Percentiles rank a stretch among this genome's conserved stretches.
Conservation (phyloP, 2,888 invertebrate species). For the Amphipyra tragopoginis region DNA sequence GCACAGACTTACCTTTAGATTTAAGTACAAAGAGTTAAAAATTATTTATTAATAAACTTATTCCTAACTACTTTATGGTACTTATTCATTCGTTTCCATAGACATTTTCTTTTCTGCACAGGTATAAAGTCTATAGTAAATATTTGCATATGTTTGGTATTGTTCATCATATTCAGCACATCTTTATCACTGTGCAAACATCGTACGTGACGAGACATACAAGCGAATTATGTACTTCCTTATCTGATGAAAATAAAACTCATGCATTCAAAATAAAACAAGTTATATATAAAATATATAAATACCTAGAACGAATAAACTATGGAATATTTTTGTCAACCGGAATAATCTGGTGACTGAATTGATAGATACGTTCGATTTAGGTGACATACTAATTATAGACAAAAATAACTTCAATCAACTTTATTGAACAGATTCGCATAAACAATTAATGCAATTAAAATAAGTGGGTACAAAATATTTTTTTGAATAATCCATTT, state of each 20-base stretch:
- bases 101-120: constrained; percentile 10
- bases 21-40: constrained; percentile 89
- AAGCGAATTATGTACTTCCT: constrained; percentile 51
- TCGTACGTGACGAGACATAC: constrained; percentile 63
- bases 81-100: constrained; percentile 30
- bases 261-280: constrained; percentile 34
- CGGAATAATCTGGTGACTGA: constrained; percentile 28
- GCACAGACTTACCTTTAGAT: constrained; percentile 90
- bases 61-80: constrained; percentile 17
- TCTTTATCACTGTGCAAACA: constrained; percentile 72
- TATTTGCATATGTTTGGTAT: constrained; percentile 65
- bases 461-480: constrained; percentile 11
- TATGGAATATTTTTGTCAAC: constrained; percentile 42
- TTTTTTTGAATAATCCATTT: constrained; percentile 1
- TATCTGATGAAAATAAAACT: constrained; percentile 58
- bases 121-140: constrained; percentile 54
- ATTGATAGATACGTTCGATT: constrained; percentile 27
- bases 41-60: constrained; percentile 60
- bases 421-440: constrained; percentile 36
- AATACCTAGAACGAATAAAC: constrained; percentile 7
- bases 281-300: constrained; percentile 1
- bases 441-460: constrained; percentile 16
- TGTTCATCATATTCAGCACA: constrained; percentile 79
- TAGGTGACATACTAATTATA: constrained; percentile 23
- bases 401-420: constrained; percentile 39